phyloP scores from a whole-genome alignment of 2,797 vertebrate species.

The Chlorospingus flavigularis region DNA sequence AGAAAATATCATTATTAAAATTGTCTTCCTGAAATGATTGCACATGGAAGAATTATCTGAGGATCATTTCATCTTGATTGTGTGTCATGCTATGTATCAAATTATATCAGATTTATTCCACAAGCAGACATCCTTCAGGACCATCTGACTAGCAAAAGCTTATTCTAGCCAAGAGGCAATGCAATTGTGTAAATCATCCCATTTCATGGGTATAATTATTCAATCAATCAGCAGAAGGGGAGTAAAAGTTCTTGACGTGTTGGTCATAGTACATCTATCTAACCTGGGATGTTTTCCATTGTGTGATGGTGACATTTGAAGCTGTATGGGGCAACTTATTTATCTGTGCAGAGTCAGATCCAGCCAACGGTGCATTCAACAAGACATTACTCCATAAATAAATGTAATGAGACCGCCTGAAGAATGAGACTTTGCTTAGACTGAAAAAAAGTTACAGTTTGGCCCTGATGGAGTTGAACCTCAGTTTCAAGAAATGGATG shows the following conservation, averaged over 20 bases:
- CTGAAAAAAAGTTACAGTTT: background rate
- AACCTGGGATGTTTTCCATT: background rate
- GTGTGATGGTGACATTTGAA: background rate
- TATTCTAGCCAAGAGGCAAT: constrained; percentile 20
- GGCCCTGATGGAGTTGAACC: background rate
- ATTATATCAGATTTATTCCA: background rate
- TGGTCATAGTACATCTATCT: background rate
- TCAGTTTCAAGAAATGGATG: background rate
- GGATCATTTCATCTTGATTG: constrained; percentile 7
- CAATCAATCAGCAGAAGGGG: background rate
- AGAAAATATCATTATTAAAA: background rate
- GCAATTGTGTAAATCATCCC: background rate
- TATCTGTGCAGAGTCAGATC: background rate
- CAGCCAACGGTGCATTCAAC: background rate
- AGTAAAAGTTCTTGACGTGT: background rate
- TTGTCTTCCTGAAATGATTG: background rate
- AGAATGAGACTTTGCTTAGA: background rate
- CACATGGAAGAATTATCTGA: background rate
- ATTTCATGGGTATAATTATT: constrained; percentile 25
- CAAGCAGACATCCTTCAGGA: constrained; percentile 9
- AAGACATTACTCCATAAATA: background rate
- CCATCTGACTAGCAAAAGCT: background rate
- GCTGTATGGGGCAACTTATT: background rate
- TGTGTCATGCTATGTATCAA: background rate
- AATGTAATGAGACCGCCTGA: background rate